phyloP scores from a whole-genome alignment of 2,888 invertebrate species.

The Anaspis maculata region DNA sequence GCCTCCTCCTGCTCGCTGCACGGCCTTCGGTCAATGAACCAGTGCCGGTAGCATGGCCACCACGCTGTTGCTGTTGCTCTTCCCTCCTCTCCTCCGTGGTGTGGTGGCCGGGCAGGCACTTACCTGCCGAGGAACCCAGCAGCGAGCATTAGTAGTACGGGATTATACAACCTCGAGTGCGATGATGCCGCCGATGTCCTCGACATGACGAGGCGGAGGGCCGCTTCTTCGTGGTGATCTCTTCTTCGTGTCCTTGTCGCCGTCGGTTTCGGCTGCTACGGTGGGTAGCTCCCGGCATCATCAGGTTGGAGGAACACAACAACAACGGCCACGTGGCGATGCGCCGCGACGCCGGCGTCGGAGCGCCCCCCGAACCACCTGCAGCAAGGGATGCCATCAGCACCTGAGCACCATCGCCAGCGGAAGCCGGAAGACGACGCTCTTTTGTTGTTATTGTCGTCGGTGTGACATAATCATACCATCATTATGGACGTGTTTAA shows the following conservation, averaged over 20 bases:
- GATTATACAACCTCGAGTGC: conserved; percentile 35
- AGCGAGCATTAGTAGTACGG: conserved; percentile 37
- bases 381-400: conserved; percentile 19
- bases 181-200: conserved; percentile 28
- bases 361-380: conserved; percentile 28
- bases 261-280: too few relatives aligned
- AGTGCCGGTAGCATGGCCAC: conserved; percentile 41
- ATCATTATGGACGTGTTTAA: conserved; percentile 76
- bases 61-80: too few relatives aligned
- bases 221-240: too few relatives aligned
- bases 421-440: too few relatives aligned
- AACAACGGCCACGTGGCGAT: conserved; percentile 33
- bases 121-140: conserved; percentile 38
- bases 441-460: too few relatives aligned
- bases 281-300: too few relatives aligned
- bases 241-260: too few relatives aligned
- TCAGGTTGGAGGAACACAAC: too few relatives aligned
- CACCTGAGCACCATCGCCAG: conserved; percentile 13
- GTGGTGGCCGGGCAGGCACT: conserved; percentile 18
- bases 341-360: conserved; percentile 30
- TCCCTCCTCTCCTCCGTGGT: conserved; percentile 33
- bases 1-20: conserved; percentile 20
- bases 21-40: conserved; percentile 43
- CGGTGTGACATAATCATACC: conserved; percentile 17
- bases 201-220: conserved; percentile 23